Evolutionary conservation across 1,140 invertebrate genomes (phyloP).

Genomic region (Cheumatopsyche charites): DNA sequence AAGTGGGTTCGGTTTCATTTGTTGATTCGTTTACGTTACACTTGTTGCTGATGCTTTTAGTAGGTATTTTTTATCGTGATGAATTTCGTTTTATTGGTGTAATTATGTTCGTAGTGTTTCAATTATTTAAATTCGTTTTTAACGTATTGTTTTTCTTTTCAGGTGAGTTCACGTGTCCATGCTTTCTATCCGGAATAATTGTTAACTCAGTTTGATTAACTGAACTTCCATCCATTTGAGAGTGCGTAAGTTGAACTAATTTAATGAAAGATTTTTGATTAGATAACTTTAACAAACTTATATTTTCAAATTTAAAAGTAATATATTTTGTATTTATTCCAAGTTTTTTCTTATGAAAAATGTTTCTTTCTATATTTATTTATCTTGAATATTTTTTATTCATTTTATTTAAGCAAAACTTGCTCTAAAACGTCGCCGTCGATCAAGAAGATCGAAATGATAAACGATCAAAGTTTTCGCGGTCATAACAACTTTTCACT

Average conservation of each 20-base stretch:
- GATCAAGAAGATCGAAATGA: conserved; percentile 5
- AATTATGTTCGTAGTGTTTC: no score
- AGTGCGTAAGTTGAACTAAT: background rate
- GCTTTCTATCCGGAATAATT: background rate
- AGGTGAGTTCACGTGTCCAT: background rate
- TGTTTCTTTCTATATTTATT: background rate
- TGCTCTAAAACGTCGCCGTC: background rate
- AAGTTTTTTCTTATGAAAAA: no score
- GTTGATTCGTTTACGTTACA: no score
- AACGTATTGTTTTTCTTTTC: conserved; percentile 4
- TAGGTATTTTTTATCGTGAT: no score
- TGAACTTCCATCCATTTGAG: background rate
- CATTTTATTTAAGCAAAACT: background rate
- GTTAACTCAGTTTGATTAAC: background rate
- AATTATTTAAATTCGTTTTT: no score
- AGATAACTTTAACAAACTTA: background rate
- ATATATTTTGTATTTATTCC: no score
- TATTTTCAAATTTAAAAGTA: no score
- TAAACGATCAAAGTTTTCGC: conserved; percentile 13
- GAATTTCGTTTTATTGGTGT: no score
- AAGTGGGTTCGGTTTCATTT: no score
- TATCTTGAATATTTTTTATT: background rate
- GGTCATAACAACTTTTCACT: background rate
- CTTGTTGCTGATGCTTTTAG: no score
- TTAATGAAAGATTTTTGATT: background rate